phyloP scores from a whole-genome alignment of 2,888 invertebrate genomes.

The Uropetala carovei region DNA sequence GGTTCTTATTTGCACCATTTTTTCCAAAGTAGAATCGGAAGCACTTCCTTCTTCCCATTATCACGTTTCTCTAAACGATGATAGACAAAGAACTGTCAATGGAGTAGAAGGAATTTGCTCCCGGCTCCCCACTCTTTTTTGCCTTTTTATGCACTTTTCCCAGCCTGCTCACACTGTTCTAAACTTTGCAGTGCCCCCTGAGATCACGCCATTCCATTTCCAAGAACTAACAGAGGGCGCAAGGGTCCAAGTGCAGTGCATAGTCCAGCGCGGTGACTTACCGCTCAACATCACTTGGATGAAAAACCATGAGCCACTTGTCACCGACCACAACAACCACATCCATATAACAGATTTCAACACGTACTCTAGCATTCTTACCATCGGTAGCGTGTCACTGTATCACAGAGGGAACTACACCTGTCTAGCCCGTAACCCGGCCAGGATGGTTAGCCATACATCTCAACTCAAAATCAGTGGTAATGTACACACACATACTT shows the following conservation, averaged over 20 bases:
- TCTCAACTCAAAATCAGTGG: conserved; percentile 73
- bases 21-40: conserved; percentile 46
- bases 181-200: conserved; percentile 72
- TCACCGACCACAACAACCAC: conserved; percentile 66
- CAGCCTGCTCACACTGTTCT: conserved; percentile 60
- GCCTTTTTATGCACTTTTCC: conserved; percentile 65
- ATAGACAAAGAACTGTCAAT: not conserved
- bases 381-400: conserved; percentile 70
- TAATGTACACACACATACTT: conserved; percentile 68
- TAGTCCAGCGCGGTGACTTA: conserved; percentile 72
- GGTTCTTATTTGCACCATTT: conserved; percentile 22
- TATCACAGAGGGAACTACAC: conserved; percentile 72
- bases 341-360: conserved; percentile 70
- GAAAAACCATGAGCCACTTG: conserved; percentile 72
- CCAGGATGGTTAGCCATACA: conserved; percentile 71
- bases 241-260: conserved; percentile 72
- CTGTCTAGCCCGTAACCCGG: conserved; percentile 72
- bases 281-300: conserved; percentile 75
- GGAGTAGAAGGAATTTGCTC: conserved; percentile 31
- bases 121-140: conserved; percentile 42
- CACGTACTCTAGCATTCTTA: conserved; percentile 71
- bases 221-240: conserved; percentile 73
- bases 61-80: not conserved
- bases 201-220: conserved; percentile 74
- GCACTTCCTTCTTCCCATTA: conserved; percentile 3